A percentile compares a stretch with the other conserved stretches of the same genome.
Evolutionary conservation across 2,113 vertebrate species (phyloP).

Genomic region (Rhodinocichla rosea): DNA sequence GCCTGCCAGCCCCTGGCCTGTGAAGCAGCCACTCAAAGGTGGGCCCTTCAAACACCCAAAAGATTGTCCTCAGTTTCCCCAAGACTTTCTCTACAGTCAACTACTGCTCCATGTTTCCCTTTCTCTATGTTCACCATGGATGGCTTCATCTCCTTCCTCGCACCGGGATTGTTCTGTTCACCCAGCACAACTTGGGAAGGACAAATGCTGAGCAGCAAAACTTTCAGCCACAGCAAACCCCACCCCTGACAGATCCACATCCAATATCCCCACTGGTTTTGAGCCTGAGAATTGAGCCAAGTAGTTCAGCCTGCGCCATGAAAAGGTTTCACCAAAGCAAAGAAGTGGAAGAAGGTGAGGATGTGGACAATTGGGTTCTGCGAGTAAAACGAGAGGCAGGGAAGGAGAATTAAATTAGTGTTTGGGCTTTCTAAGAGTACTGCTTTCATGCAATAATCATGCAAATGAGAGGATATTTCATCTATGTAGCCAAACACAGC

Average conservation of each 20-base stretch:
- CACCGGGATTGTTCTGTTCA: neutral
- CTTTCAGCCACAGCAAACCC: neutral
- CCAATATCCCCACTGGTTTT: neutral
- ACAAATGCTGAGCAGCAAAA: neutral
- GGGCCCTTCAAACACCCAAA: neutral
- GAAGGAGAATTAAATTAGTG: neutral
- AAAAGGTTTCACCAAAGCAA: neutral
- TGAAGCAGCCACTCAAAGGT: neutral
- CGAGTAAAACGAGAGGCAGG: neutral
- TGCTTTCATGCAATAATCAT: neutral
- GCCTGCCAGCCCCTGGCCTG: neutral
- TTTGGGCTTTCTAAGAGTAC: neutral
- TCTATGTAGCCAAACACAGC: conserved; percentile 36
- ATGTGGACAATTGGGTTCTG: neutral
- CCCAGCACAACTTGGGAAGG: fast-evolving
- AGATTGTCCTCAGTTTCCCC: neutral
- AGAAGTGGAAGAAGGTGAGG: neutral
- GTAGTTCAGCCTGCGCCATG: neutral
- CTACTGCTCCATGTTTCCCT: neutral
- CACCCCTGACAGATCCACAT: neutral
- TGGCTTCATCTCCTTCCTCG: neutral
- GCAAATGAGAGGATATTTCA: conserved; percentile 1
- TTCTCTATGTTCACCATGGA: neutral
- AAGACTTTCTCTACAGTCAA: neutral
- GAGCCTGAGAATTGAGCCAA: neutral